Evolutionary conservation across 2,797 vertebrate genomes (phyloP).

Genomic region (Poeciliopsis presidionis): DNA sequence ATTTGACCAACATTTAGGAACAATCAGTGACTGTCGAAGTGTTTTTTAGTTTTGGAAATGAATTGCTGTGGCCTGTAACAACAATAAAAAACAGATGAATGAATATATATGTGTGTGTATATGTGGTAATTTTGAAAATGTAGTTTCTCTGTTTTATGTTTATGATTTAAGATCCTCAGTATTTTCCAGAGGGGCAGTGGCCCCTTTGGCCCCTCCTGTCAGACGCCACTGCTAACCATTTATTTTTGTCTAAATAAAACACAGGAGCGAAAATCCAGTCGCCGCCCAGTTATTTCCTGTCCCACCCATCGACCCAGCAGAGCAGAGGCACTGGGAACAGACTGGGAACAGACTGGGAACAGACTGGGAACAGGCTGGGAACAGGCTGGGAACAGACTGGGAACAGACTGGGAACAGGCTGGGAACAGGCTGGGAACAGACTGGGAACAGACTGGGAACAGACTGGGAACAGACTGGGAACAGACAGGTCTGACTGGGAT

Average conservation of each 20-base stretch:
- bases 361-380: not conserved
- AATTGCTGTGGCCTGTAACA: too few relatives aligned
- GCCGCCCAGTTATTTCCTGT: constrained; percentile 76
- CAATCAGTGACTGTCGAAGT: too few relatives aligned
- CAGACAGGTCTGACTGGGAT: not conserved
- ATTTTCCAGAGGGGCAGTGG: too few relatives aligned
- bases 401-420: not conserved
- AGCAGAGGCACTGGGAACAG: too few relatives aligned
- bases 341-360: not conserved
- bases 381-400: constrained; percentile 54
- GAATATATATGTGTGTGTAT: too few relatives aligned
- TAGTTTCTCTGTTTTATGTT: too few relatives aligned
- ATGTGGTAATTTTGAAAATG: too few relatives aligned
- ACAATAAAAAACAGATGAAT: too few relatives aligned
- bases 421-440: not conserved
- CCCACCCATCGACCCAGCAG: constrained; percentile 62
- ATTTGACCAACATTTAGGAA: too few relatives aligned
- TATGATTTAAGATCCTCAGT: too few relatives aligned
- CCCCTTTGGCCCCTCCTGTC: not conserved
- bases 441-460: not conserved
- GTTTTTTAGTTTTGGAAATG: not conserved
- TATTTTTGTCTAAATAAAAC: constrained; percentile 42
- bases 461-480: not conserved
- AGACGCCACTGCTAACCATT: too few relatives aligned
- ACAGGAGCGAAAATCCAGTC: constrained; percentile 67